Evolutionary conservation across 2,888 invertebrate genomes (phyloP), one percentile per base, ranked within the genome.

Genomic region (Eulithis testata): DNA sequence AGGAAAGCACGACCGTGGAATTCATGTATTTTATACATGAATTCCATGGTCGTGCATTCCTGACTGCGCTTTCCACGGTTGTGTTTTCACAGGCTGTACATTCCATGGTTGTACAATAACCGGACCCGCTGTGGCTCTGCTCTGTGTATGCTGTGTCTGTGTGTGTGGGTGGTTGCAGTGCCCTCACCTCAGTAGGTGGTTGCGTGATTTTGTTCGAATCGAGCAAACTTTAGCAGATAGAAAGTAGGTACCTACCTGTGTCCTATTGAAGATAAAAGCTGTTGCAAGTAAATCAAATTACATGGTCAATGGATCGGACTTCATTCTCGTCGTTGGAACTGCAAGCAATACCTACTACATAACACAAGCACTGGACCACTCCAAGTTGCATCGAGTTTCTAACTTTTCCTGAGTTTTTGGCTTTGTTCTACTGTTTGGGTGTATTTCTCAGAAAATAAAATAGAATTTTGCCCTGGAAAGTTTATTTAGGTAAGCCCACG

Each of bases 341-440:
- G 44, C 49, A 21, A 21, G 40, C 6, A 40, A 40, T 40, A 40
- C 9, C 8, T 9, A 31, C 31, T 47, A 21, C 21, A 21, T 21
- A 8, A 12, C 8, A 11, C 11, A 21, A 44, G 50, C 5, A 4
- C 53, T 55, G 54, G 58, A 49, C 61, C 44, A 49, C 3, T 54
- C 21, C 52, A 65, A 62, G 53, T 66, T 66, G 27, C 40, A 57
- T 21, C 37, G 56, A 65, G 61, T 61, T 58, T 53, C 4, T 21
- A 66, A 66, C 65, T 58, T 66, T 58, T 54, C 27, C 11, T 1
- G 62, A 62, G 58, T 62, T 65, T 49, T 37, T 7, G 2, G 1
- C 11, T 44, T 4, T 31, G 11, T 14, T 49, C 3, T 12, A 5
- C 11, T 44, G 1, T 21, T 21, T 21, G 40, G 31, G 12, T 21